A percentile compares a stretch with the other conserved stretches of the same genome.
phyloP scores from a whole-genome alignment of 2,797 vertebrate genomes.

The Crocidura indochinensis region DNA sequence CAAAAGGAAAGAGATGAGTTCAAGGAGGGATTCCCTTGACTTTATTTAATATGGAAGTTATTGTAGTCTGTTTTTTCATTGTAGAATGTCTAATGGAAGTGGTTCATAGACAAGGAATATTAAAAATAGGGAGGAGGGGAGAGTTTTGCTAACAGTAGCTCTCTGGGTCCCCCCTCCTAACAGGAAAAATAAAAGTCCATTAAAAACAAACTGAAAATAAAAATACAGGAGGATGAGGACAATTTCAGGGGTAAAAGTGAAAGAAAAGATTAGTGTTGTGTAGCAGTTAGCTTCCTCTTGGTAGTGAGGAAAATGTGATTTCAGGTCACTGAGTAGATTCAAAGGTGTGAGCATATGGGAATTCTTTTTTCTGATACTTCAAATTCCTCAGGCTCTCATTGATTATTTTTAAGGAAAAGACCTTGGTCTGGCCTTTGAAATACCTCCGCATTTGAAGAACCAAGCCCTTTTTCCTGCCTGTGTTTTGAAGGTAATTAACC shows the following conservation, averaged over 20 bases:
- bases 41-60: background rate
- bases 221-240: too few species aligned
- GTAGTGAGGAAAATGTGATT: background rate
- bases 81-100: background rate
- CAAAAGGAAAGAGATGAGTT: too few species aligned
- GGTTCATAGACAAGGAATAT: background rate
- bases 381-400: background rate
- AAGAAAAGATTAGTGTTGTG: background rate
- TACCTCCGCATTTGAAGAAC: conserved; percentile 93
- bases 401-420: conserved; percentile 93
- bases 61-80: background rate
- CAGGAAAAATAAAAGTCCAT: too few species aligned
- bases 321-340: background rate
- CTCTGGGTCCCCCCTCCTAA: too few species aligned
- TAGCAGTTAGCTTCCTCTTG: background rate
- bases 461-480: conserved; percentile 97
- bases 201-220: too few species aligned
- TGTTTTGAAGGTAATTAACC: conserved; percentile 95
- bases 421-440: conserved; percentile 96
- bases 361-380: conserved; percentile 12
- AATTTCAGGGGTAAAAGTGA: background rate
- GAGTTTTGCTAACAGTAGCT: too few species aligned
- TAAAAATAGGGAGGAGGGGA: background rate
- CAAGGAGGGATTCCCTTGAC: background rate
- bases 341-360: accelerated